Evolutionary conservation across 2,113 vertebrate species (phyloP), one percentile per base, ranked within the genome.

Genomic region (Dolichotis patagonum): DNA sequence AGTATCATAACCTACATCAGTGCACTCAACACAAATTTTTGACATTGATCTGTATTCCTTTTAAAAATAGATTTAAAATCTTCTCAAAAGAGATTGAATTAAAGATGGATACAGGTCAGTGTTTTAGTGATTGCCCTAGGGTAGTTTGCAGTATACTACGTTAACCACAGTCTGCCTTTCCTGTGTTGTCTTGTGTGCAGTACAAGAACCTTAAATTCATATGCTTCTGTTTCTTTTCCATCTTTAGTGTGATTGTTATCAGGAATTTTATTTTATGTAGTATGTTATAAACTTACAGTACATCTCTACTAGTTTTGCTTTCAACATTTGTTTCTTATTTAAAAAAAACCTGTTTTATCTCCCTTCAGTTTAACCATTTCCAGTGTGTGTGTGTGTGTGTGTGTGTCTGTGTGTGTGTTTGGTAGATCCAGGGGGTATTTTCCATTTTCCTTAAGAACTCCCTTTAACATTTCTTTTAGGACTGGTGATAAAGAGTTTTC

Each of bases 61-160:
- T 85, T 60, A 90, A 75, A 28, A 49, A 60, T 58, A 56, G 30
- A 67, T 67, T 65, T 43, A 46, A 77, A 87, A 4, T 73, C 7
- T 84, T 81, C 63, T 69, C 78, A 54, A 43, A 85, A 86, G 46
- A 85, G 35, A 80, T 85, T 84, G 41, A 80, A 46, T 85, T 93
- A 80, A 43, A 69, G n/a, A 43, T 90, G 54, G 35, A 2, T 85
- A 5, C 43, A 46, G 69, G 14, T 69, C 20, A 77, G 20, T 26
- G 4, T 78, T 84, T 60, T 35, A 63, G 43, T 89, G 43, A 22
- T 22, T 62, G 41, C 14, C 9, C 30, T 83, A 17, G 16, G 24
- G 9, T 6, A 5, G 71, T 83, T 75, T 88, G 71, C 20, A 56
- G 24, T 14, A 38, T 58, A 43, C 32, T 54, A 63, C 43, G n/a